phyloP scores from a whole-genome alignment of 2,113 vertebrate genomes.

The Mormyrus lacerda region DNA sequence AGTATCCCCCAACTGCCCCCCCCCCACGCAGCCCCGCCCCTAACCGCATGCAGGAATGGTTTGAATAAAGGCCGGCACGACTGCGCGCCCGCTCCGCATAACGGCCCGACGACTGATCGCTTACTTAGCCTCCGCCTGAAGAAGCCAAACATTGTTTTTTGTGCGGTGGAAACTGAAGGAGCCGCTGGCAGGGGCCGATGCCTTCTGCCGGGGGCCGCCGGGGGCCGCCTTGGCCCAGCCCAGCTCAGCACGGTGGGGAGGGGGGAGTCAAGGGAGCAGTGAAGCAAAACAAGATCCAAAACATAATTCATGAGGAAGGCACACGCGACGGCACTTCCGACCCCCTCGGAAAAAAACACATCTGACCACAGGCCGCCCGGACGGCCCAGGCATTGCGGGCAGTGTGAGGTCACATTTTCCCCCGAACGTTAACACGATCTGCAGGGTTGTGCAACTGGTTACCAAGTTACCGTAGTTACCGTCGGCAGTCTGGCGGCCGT shows the following conservation, averaged over 20 bases:
- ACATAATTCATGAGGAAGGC: slow-evolving; percentile 42
- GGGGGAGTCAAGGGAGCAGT: slow-evolving; percentile 29
- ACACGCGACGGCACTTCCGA: slow-evolving; percentile 45
- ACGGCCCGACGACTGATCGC: slow-evolving; percentile 64
- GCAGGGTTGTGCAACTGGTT: not conserved
- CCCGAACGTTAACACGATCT: not conserved
- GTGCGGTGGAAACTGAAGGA: slow-evolving; percentile 72
- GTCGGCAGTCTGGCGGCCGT: not conserved
- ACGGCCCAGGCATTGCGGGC: slow-evolving; percentile 31
- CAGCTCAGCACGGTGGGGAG: slow-evolving; percentile 27
- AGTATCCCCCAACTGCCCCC: slow-evolving; percentile 29
- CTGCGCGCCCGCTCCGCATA: slow-evolving; percentile 69
- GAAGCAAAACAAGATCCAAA: slow-evolving; percentile 40
- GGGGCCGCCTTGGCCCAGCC: slow-evolving; percentile 54
- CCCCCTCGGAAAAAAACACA: slow-evolving; percentile 48
- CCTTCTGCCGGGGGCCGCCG: slow-evolving; percentile 40
- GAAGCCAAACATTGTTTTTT: slow-evolving; percentile 77
- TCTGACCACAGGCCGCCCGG: slow-evolving; percentile 44
- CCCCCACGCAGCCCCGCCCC: slow-evolving; percentile 40
- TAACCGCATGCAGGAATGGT: slow-evolving; percentile 80
- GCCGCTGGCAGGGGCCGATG: slow-evolving; percentile 37
- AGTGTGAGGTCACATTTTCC: slow-evolving; percentile 54
- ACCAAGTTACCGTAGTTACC: not conserved
- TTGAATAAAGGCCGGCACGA: slow-evolving; percentile 78
- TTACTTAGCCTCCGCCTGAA: slow-evolving; percentile 78